Conservation (phyloP, 2,888 invertebrate species). For the Strigamia transsilvanica region DNA sequence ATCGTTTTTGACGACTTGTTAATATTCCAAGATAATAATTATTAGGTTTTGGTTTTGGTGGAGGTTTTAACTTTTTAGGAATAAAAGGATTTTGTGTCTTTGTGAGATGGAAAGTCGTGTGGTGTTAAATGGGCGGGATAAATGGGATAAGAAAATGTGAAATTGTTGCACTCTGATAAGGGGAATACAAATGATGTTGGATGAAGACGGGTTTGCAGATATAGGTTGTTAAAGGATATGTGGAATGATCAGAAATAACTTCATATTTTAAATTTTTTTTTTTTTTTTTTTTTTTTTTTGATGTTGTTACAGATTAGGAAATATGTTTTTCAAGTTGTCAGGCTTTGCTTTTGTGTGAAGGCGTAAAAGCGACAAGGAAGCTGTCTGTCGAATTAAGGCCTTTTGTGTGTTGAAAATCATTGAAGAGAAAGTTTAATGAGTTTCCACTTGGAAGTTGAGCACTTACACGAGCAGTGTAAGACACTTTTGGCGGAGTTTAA, state of each 20-base stretch:
- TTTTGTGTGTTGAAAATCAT: conserved; percentile 1
- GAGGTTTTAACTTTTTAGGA: not conserved
- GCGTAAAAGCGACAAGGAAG: conserved; percentile 1
- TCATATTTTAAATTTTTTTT: not conserved
- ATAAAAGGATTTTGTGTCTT: not conserved
- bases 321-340: not conserved
- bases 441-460: not conserved
- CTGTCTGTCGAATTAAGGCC: not conserved
- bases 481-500: too few relatives aligned
- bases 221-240: not conserved
- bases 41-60: not conserved
- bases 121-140: conserved; percentile 16
- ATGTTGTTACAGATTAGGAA: not conserved
- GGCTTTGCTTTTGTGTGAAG: not conserved
- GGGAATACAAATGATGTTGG: not conserved
- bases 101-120: not conserved
- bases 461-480: too few relatives aligned
- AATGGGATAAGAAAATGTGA: conserved; percentile 40
- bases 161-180: conserved; percentile 17
- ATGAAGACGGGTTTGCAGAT: not conserved
- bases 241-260: not conserved
- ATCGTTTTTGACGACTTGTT: not conserved
- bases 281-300: not conserved
- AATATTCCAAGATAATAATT: not conserved
- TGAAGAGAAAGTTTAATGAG: not conserved